Base-by-base conservation (phyloP, 2,888 invertebrate genomes). In the Dastarcus helophoroides region DNA sequence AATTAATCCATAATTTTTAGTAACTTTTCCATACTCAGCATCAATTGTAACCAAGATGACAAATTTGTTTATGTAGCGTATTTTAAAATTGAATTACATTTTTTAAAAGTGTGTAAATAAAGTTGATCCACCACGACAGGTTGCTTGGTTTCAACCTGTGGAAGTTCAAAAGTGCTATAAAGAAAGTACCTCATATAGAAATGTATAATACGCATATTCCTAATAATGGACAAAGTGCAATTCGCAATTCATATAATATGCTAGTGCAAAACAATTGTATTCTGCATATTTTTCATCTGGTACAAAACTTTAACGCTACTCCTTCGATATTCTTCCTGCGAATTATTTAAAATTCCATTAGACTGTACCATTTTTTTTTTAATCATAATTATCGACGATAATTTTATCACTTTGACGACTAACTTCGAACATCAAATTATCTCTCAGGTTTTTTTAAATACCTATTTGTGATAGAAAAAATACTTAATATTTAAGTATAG, bases 401-500 rank as follows among this genome's bases (percentile, higher is more conserved):
- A 30, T 14, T 19, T 19, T 19, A 19, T 7, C 19, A 19, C n/a
- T n/a, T n/a, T n/a, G n/a, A n/a, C n/a, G n/a, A n/a, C n/a, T n/a
- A n/a, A n/a, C n/a, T n/a, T n/a, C n/a, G n/a, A n/a, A n/a, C n/a
- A n/a, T n/a, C n/a, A n/a, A n/a, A n/a, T n/a, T n/a, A 13, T 42
- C 44, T 41, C 44, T 47, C 47, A 47, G 44, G 47, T 44, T 39
- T 39, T 38, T 43, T 39, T 42, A 39, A 44, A 42, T 43, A 47
- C 43, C 36, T 48, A 44, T 44, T 56, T 55, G 54, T 54, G 57
- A 56, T 54, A 53, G 46, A 46, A 46, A 43, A 45, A 41, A 48
- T 56, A 53, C 57, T 58, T 58, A 58, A 58, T 56, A 57, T 58
- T 58, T 57, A 58, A 57, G 57, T 56, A 50, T 43, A 43, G 54